These are phyloP conservation scores for Drosophila maculinotata DNA, from an alignment of 2,888 invertebrate genomes.

Conservation along the genomic window DNA sequence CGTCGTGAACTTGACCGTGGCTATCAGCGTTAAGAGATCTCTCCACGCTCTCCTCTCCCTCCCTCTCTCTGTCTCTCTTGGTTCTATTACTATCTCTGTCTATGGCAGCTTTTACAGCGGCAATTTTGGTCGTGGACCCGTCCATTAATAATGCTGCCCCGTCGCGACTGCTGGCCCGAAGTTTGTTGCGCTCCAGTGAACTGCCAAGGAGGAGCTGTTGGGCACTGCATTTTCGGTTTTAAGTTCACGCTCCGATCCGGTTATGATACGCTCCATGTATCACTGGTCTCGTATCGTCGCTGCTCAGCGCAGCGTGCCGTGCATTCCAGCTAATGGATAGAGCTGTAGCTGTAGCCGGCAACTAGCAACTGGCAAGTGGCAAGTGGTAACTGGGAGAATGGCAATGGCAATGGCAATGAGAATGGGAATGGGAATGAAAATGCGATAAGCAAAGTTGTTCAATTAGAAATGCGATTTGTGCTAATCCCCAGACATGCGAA, in stretches of 20 bases:
- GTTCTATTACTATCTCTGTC: neutral
- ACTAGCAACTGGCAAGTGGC: conserved; percentile 3
- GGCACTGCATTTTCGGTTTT: conserved; percentile 66
- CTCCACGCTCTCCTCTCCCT: neutral
- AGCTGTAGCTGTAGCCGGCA: conserved; percentile 49
- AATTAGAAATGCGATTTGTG: conserved; percentile 71
- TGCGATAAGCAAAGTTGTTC: conserved; percentile 72
- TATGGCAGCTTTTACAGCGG: conserved; percentile 42
- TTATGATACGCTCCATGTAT: conserved; percentile 74
- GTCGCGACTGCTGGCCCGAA: conserved; percentile 22
- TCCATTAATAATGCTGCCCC: conserved; percentile 73
- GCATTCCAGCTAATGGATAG: conserved; percentile 74
- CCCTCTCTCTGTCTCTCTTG: neutral
- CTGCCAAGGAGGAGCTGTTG: conserved; percentile 28
- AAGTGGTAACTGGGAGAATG: conserved; percentile 29
- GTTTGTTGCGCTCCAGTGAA: conserved; percentile 64
- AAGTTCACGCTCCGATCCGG: conserved; percentile 79
- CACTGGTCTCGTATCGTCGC: conserved; percentile 37
- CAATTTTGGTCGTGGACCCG: conserved; percentile 66
- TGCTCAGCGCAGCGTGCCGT: conserved; percentile 78
- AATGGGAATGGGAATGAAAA: conserved; percentile 9
- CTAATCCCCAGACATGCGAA: conserved; percentile 67
- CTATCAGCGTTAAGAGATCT: conserved; percentile 78
- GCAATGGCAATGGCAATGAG: conserved; percentile 1
- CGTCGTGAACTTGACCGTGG: conserved; percentile 84